Evolutionary conservation across 35 echinoderm and acorn worm genomes (phyloP).

Genomic region (Heliocidaris erythrogramma): DNA sequence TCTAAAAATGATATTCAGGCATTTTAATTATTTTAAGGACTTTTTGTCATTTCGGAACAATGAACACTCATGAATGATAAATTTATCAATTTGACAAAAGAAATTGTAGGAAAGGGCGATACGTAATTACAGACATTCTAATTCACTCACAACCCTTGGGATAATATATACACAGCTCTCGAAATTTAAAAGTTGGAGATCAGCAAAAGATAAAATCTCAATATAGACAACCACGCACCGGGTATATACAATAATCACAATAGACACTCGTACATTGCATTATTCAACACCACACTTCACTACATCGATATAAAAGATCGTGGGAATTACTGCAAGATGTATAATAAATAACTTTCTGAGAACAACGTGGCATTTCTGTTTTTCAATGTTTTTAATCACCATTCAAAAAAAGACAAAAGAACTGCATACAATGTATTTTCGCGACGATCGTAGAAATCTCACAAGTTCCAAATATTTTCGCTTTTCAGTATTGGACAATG

Average conservation of each 20-base stretch:
- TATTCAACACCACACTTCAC: not conserved
- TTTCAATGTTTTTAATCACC: not conserved
- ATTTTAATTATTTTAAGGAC: too few species aligned
- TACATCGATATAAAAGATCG: too few species aligned
- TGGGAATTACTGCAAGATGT: too few species aligned
- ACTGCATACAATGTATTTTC: not conserved
- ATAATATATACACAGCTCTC: too few species aligned
- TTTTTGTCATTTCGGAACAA: too few species aligned
- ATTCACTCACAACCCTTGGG: too few species aligned
- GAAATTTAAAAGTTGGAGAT: not conserved
- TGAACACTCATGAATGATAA: too few species aligned
- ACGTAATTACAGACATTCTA: too few species aligned
- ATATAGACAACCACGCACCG: not conserved
- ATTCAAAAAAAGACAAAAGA: constrained; percentile 19
- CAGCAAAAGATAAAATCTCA: not conserved
- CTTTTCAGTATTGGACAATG: not conserved
- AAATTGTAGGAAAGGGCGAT: too few species aligned
- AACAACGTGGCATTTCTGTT: not conserved
- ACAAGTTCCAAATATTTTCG: constrained; percentile 3
- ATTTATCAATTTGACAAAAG: too few species aligned
- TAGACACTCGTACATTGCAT: not conserved
- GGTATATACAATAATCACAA: not conserved
- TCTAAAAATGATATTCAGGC: too few species aligned
- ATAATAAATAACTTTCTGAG: not conserved
- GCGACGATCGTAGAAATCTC: not conserved